Evolutionary conservation across 2,797 vertebrate species (phyloP).

Genomic region (Pteropus rufus): DNA sequence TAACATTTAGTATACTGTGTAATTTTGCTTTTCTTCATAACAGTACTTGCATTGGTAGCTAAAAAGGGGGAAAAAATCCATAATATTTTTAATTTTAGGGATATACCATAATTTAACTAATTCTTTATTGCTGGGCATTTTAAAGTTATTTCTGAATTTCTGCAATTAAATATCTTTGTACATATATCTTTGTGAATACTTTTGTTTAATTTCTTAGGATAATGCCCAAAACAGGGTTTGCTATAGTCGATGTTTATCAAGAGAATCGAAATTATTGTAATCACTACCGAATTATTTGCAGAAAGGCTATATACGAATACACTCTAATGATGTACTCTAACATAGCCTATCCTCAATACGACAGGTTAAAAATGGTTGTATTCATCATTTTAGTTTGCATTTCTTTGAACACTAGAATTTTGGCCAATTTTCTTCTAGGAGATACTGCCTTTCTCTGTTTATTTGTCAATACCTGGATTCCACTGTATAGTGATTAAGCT

Average conservation of each 20-base stretch:
- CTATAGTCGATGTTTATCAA: conserved; percentile 24
- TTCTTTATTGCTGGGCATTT: conserved; percentile 21
- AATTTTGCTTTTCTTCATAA: conserved; percentile 36
- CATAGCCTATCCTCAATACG: not conserved
- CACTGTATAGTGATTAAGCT: not conserved
- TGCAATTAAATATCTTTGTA: not conserved
- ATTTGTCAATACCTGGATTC: not conserved
- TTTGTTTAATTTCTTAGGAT: conserved; percentile 41
- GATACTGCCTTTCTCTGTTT: not conserved
- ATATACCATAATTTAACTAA: conserved; percentile 21
- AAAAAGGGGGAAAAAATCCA: not conserved
- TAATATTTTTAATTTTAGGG: conserved; percentile 34
- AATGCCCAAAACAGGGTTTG: not conserved
- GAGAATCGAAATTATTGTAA: conserved; percentile 24
- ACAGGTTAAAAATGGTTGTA: not conserved
- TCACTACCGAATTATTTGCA: conserved; percentile 1
- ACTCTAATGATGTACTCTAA: not conserved
- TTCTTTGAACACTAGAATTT: conserved; percentile 24
- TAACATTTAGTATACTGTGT: not conserved
- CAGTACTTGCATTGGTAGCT: not conserved
- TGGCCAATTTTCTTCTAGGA: conserved; percentile 19
- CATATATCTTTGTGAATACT: not conserved
- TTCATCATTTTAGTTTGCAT: not conserved
- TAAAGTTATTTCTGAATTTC: conserved; percentile 22
- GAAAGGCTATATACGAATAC: not conserved